Evolutionary conservation across 2,113 vertebrate species (phyloP).

Genomic region (Dicerorhinus sumatrensis): DNA sequence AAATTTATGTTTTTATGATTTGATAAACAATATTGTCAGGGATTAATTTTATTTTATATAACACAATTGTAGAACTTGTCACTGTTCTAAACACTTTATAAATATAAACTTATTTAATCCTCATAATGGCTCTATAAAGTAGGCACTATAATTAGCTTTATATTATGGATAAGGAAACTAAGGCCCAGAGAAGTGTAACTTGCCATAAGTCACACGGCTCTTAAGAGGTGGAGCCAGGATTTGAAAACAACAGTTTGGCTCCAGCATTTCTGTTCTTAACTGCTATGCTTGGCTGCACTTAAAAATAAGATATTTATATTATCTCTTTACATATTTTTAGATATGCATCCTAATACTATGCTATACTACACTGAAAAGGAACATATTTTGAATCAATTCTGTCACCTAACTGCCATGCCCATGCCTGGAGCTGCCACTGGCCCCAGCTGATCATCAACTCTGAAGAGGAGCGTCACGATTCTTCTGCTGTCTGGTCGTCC

Average conservation of each 20-base stretch:
- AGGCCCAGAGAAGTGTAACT: not conserved
- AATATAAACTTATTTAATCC: not conserved
- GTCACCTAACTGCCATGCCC: not conserved
- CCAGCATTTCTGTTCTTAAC: not conserved
- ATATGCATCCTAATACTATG: not conserved
- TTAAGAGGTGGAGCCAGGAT: not conserved
- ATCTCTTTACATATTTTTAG: not conserved
- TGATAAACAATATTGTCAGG: not conserved
- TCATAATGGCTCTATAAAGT: not conserved
- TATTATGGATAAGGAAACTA: not conserved
- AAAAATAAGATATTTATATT: not conserved
- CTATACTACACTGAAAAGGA: not conserved
- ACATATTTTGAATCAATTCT: not conserved
- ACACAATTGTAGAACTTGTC: not conserved
- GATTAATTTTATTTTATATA: not conserved
- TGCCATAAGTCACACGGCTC: not conserved
- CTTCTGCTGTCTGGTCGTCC: not conserved
- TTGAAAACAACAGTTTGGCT: not conserved
- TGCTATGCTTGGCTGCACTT: not conserved
- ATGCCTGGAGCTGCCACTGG: not conserved
- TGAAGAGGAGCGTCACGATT: not conserved
- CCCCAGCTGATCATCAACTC: not conserved
- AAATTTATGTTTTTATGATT: not conserved
- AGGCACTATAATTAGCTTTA: not conserved
- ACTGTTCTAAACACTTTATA: not conserved